Evolutionary conservation across 2,888 invertebrate species (phyloP), one percentile per base, ranked within the genome.

Genomic region (Drosophila aldrichi): DNA sequence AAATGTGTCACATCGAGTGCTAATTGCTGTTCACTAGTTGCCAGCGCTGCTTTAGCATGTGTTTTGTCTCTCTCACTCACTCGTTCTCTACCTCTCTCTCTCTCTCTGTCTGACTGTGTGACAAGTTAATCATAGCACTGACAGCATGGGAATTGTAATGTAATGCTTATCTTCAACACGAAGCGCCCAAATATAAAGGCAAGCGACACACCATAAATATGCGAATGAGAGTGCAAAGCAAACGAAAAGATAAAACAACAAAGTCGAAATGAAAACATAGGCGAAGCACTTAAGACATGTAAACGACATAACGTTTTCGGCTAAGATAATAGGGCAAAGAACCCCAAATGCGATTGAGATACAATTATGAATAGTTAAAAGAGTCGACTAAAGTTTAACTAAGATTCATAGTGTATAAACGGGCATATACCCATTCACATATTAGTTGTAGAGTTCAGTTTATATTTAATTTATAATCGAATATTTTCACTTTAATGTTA

Each of bases 151-250:
- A 52, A 58, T 32, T 36, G 52, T 52, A 52, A 38, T 49, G 36
- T 41, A 48, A 18, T 46, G 46, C 70, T 77, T 79, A 77, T 79
- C 79, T 36, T 49, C 57, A 65, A 12, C 61, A 56, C 32, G 10
- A 59, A 64, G 48, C 58, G 32, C 65, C 41, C 55, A 32, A 41
- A 56, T 32, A 52, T 57, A 55, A 57, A 65, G 61, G 52, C 74
- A 61, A n/a, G 43, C 48, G 34, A 18, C 36, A 52, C 36, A 52
- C 36, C 40, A 40, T 54, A 25, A 54, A 32, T 49, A 54, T 29
- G 25, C 54, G 54, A 29, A 40, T 25, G 40, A 16, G 32, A 56
- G 18, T 3, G 41, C 55, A 32, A 56, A 56, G 65, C 69, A 65
- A 20, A 51, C 44, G 34, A 16, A 20, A 12, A 32, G 46, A 57